Conservation (phyloP, 2,797 vertebrate species). For the Decapterus maruadsi region DNA sequence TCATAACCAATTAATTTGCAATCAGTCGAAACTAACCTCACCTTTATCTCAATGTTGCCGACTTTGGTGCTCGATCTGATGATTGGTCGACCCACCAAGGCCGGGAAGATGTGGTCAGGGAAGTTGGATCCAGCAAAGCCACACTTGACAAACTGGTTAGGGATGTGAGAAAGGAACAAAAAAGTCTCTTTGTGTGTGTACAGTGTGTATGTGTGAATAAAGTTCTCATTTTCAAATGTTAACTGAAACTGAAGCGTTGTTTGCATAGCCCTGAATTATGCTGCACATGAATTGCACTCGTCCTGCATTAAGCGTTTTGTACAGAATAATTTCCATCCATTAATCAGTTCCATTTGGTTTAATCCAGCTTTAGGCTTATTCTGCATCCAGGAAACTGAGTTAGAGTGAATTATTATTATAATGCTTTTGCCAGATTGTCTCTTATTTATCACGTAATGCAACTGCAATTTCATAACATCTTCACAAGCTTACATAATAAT, state of each 20-base stretch:
- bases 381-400: conserved; percentile 12
- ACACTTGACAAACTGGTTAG: conserved; percentile 88
- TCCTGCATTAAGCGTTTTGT: conserved; percentile 1
- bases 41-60: conserved; percentile 90
- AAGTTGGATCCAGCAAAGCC: conserved; percentile 90
- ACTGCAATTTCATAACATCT: conserved; percentile 11
- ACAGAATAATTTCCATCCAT: conserved; percentile 14
- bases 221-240: conserved; percentile 3
- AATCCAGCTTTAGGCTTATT: conserved; percentile 38
- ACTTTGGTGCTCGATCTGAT: conserved; percentile 87
- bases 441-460: conserved; percentile 19
- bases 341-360: conserved; percentile 24
- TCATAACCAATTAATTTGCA: too few species aligned
- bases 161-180: conserved; percentile 29
- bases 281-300: neutral
- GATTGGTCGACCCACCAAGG: conserved; percentile 87
- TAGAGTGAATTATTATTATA: neutral
- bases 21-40: conserved; percentile 54
- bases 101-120: conserved; percentile 89
- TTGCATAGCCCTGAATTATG: neutral
- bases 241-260: conserved; percentile 21
- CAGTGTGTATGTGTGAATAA: too few species aligned
- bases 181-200: too few species aligned
- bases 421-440: conserved; percentile 43
- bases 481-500: neutral